These are phyloP conservation scores for Beris morrisii DNA, from an alignment of 2,888 invertebrate genomes.

Conservation along the genomic window DNA sequence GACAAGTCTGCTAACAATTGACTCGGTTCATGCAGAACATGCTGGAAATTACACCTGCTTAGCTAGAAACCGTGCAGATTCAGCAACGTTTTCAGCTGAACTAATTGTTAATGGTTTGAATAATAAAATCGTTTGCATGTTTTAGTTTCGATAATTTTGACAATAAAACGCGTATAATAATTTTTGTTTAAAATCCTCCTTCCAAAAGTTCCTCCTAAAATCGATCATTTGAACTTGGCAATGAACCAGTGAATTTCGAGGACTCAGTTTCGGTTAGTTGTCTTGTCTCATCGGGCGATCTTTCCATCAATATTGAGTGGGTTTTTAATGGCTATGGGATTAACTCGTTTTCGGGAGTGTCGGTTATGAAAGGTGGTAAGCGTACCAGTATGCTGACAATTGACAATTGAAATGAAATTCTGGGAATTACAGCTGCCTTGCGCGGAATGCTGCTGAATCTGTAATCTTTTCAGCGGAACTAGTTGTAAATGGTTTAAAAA, in stretches of 20 bases:
- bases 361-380: slow-evolving; percentile 60
- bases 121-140: not conserved
- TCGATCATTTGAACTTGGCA: slow-evolving; percentile 67
- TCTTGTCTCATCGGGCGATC: slow-evolving; percentile 61
- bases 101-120: slow-evolving; percentile 63
- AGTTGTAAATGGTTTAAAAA: slow-evolving; percentile 61
- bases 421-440: slow-evolving; percentile 66
- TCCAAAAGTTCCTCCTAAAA: slow-evolving; percentile 66
- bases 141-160: not conserved
- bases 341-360: slow-evolving; percentile 56
- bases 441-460: slow-evolving; percentile 63
- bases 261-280: slow-evolving; percentile 62
- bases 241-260: slow-evolving; percentile 62
- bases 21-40: slow-evolving; percentile 64
- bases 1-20: slow-evolving; percentile 66
- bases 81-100: slow-evolving; percentile 60
- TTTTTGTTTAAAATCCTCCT: too few species aligned
- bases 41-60: slow-evolving; percentile 68
- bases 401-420: slow-evolving; percentile 64
- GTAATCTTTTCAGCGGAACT: slow-evolving; percentile 60
- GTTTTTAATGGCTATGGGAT: slow-evolving; percentile 55
- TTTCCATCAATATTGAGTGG: slow-evolving; percentile 67
- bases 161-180: too few species aligned
- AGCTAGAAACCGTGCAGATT: slow-evolving; percentile 64
- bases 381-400: slow-evolving; percentile 67